A percentile compares a stretch with the other conserved stretches of the same genome.
Conservation (phyloP, 1,140 invertebrate species). For the Goniozus legneri region DNA sequence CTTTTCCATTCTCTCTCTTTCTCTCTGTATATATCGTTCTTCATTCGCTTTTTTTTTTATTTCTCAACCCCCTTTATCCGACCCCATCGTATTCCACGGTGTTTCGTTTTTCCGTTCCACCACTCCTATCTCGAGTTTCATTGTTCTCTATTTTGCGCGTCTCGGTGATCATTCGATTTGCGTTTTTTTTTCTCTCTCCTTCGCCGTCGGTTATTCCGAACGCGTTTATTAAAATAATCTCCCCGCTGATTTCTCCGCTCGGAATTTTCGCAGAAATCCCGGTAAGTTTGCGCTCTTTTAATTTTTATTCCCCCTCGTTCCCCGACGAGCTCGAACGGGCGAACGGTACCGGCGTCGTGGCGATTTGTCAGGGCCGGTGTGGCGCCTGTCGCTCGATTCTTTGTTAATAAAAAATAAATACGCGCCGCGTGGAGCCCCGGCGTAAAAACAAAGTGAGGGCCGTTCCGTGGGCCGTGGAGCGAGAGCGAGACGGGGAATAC, state of each 20-base stretch:
- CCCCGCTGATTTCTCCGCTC: not conserved
- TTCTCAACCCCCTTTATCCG: not conserved
- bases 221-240: too few species aligned
- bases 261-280: slow-evolving; percentile 30
- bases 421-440: not conserved
- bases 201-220: slow-evolving; percentile 2
- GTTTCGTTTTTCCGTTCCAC: slow-evolving; percentile 1
- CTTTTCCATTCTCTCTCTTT: slow-evolving; percentile 8
- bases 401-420: slow-evolving; percentile 13
- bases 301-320: too few species aligned
- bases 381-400: slow-evolving; percentile 32
- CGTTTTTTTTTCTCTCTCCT: slow-evolving; percentile 4
- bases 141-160: not conserved
- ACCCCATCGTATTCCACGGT: not conserved
- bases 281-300: slow-evolving; percentile 35
- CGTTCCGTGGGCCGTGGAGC: slow-evolving; percentile 15
- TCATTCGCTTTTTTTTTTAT: not conserved
- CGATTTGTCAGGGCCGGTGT: slow-evolving; percentile 33
- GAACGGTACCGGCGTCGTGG: slow-evolving; percentile 20
- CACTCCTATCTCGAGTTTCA: not conserved
- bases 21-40: not conserved
- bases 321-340: slow-evolving; percentile 1
- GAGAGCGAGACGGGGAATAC: slow-evolving; percentile 28
- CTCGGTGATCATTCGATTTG: not conserved
- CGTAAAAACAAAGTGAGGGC: slow-evolving; percentile 9